Percentiles rank a stretch among this genome's conserved stretches.
phyloP scores from a whole-genome alignment of 2,888 invertebrate genomes.

The Osmoderma eremita region DNA sequence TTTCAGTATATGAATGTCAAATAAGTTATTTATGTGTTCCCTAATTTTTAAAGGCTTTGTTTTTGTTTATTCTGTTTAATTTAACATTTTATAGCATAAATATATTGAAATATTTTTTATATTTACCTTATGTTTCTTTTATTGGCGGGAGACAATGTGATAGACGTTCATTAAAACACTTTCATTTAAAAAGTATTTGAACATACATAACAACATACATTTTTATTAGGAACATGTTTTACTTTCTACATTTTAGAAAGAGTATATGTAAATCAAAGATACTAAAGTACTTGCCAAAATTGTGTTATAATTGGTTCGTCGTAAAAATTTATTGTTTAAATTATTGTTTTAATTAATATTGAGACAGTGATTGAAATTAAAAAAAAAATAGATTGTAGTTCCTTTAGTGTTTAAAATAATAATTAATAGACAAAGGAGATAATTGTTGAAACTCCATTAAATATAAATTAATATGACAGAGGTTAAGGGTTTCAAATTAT shows the following conservation, averaged over 20 bases:
- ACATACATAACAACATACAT: constrained; percentile 30
- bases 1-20: constrained; percentile 31
- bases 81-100: constrained; percentile 36
- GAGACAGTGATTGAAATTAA: too few relatives aligned
- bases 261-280: constrained; percentile 25
- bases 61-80: constrained; percentile 35
- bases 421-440: too few relatives aligned
- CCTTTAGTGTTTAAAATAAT: too few relatives aligned
- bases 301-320: background rate
- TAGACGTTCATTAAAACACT: constrained; percentile 33
- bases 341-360: background rate
- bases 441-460: too few relatives aligned
- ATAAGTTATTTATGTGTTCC: constrained; percentile 36
- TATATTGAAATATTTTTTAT: constrained; percentile 41
- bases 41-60: constrained; percentile 26
- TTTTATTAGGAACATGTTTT: constrained; percentile 25
- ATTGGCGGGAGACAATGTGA: constrained; percentile 36
- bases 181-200: constrained; percentile 29
- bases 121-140: constrained; percentile 36
- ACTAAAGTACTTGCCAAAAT: background rate
- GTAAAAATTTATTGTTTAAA: background rate
- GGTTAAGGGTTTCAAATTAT: too few relatives aligned
- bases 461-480: too few relatives aligned
- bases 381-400: too few relatives aligned
- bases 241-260: constrained; percentile 20